Base-by-base conservation (phyloP, 1,140 invertebrate genomes). In the Drosophila neocordata region DNA sequence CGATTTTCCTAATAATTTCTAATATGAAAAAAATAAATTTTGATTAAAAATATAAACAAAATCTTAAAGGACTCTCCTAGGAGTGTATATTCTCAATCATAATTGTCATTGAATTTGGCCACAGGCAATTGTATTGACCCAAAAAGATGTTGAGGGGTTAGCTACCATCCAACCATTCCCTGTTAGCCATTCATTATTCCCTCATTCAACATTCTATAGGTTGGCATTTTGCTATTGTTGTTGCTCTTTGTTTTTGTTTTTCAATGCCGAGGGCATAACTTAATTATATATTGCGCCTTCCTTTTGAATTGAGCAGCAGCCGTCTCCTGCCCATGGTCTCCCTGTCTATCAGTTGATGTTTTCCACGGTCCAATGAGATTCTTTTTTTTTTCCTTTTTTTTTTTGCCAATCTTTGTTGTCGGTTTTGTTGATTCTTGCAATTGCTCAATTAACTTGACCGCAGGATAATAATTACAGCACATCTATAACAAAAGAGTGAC, bases 361-460 rank as follows among this genome's bases (percentile, higher is more conserved):
- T 31, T 31, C 27, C 27, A 31, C 27, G 27, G 27, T 31, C 27
- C 27, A 31, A 31, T 31, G 27, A 31, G 27, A 31, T 31, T 6
- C 7, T 31, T 31, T 3, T 38, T 22, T 59, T 13, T 13, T 35
- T n/a, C n/a, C n/a, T n/a, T n/a, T 35, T 34, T 18, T 5, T 7
- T 7, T 13, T 48, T 3, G 18, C 18, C 37, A 41, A 18, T 34
- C 24, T 37, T 35, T 58, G n/a, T 58, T 58, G 15, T 20, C 35
- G 64, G 73, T 73, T 58, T 73, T 77, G 73, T 77, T 76, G 59
- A 77, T 64, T 77, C 65, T 77, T 65, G 73, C 73, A 77, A 77
- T 77, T 77, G 73, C 73, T 77, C 70, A 77, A 77, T 77, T 77
- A 77, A 77, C 70, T 73, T 65, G 61, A 77, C 73, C 73, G 65